These are phyloP conservation scores for Epizoanthus stellaris DNA, from an alignment of 92 coral and sea anemone genomes.

Conservation along the genomic window DNA sequence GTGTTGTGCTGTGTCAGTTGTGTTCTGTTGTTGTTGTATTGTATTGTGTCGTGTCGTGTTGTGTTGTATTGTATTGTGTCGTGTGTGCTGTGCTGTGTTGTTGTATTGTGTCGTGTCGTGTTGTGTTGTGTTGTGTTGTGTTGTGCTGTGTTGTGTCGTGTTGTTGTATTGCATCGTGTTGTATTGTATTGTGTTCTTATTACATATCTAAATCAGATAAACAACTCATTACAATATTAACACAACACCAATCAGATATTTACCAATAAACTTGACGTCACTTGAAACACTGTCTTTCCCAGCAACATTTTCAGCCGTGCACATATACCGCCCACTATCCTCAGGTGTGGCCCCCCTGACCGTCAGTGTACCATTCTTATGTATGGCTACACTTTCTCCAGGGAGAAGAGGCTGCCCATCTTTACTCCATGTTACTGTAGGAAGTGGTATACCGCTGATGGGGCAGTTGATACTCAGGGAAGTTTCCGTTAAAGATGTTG, in stretches of 20 bases:
- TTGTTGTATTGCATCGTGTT: too few species aligned
- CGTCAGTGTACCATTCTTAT: slow-evolving; percentile 53
- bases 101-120: too few species aligned
- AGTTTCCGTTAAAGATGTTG: slow-evolving; percentile 51
- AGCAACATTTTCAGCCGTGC: slow-evolving; percentile 67
- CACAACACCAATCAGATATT: not conserved
- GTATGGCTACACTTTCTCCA: slow-evolving; percentile 47
- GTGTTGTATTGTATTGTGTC: too few species aligned
- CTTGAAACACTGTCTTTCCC: slow-evolving; percentile 36
- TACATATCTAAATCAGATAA: too few species aligned
- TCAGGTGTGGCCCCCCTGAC: slow-evolving; percentile 54
- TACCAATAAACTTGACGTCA: slow-evolving; percentile 40
- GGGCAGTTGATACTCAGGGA: slow-evolving; percentile 19
- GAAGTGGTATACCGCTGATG: slow-evolving; percentile 70
- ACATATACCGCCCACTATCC: slow-evolving; percentile 71
- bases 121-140: too few species aligned
- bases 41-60: too few species aligned
- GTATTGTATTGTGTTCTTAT: too few species aligned
- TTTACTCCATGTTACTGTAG: slow-evolving; percentile 67
- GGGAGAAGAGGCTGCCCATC: slow-evolving; percentile 37
- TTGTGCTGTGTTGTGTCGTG: too few species aligned
- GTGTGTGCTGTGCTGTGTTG: too few species aligned
- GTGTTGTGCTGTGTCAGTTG: too few species aligned
- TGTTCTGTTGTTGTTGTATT: too few species aligned
- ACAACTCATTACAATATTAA: too few species aligned